Percentiles rank a stretch among this genome's conserved stretches.
Evolutionary conservation across 2,113 vertebrate genomes (phyloP).

Genomic region (Silurus asotus): DNA sequence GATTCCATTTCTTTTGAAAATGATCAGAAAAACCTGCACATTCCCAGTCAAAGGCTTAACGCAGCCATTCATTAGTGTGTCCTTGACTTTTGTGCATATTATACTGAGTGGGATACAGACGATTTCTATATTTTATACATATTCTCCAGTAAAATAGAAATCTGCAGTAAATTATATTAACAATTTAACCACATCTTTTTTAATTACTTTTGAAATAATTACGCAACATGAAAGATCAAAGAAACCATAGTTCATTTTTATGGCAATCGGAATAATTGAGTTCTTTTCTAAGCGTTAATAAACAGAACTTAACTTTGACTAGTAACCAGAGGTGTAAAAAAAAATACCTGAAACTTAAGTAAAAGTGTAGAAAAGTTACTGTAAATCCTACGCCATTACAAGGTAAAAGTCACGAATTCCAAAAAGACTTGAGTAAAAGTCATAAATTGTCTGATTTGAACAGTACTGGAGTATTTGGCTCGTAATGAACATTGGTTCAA

Average conservation of each 20-base stretch:
- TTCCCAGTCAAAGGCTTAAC: not conserved
- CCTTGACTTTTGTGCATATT: slow-evolving; percentile 8
- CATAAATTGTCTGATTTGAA: too few species aligned
- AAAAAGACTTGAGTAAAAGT: too few species aligned
- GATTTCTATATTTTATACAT: too few species aligned
- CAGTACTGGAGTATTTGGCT: too few species aligned
- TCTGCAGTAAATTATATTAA: slow-evolving; percentile 4
- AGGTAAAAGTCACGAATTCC: too few species aligned
- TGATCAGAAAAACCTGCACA: slow-evolving; percentile 4
- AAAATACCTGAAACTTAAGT: too few species aligned
- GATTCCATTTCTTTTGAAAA: slow-evolving; percentile 1
- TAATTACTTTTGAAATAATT: slow-evolving; percentile 51
- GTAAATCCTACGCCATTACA: too few species aligned
- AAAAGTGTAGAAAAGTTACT: too few species aligned
- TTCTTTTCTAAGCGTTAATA: not conserved
- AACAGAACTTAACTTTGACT: too few species aligned
- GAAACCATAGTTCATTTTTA: slow-evolving; percentile 37
- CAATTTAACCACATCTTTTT: slow-evolving; percentile 36
- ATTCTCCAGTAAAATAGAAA: not conserved
- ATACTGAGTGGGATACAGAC: too few species aligned
- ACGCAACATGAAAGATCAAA: slow-evolving; percentile 39
- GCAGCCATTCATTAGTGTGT: slow-evolving; percentile 21
- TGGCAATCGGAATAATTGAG: slow-evolving; percentile 22
- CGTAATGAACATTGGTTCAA: too few species aligned
- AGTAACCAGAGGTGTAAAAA: too few species aligned